phyloP scores from a whole-genome alignment of 2,888 invertebrate genomes.

The Theretra japonica region DNA sequence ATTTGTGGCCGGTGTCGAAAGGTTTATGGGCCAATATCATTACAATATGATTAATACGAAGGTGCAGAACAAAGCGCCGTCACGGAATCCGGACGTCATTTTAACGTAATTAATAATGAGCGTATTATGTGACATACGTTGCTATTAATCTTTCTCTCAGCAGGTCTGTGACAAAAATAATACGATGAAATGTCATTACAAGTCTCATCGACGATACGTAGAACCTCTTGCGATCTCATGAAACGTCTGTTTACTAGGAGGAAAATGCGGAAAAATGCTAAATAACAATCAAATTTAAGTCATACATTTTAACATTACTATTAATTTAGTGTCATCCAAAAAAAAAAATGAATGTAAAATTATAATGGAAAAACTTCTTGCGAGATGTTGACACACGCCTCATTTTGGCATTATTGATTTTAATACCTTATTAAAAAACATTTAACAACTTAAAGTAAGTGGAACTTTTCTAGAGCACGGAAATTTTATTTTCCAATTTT shows the following conservation, averaged over 20 bases:
- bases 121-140: background rate
- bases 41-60: conserved; percentile 13
- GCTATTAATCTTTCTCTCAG: conserved; percentile 20
- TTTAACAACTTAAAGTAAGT: too few species aligned
- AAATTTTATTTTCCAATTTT: background rate
- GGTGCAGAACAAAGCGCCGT: conserved; percentile 10
- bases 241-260: too few species aligned
- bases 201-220: background rate
- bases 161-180: conserved; percentile 6
- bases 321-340: too few species aligned
- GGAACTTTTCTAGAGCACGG: too few species aligned
- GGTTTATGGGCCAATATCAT: conserved; percentile 22
- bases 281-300: background rate
- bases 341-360: too few species aligned
- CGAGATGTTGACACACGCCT: too few species aligned
- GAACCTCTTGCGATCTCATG: background rate
- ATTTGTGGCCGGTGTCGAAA: background rate
- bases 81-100: conserved; percentile 22
- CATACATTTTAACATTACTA: too few species aligned
- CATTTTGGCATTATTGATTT: too few species aligned
- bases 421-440: background rate
- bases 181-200: conserved; percentile 13
- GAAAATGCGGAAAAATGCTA: too few species aligned
- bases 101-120: conserved; percentile 20
- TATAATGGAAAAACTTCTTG: too few species aligned